These are phyloP conservation scores for Fopius arisanus DNA, from an alignment of 1,140 invertebrate genomes.

Conservation along the genomic window DNA sequence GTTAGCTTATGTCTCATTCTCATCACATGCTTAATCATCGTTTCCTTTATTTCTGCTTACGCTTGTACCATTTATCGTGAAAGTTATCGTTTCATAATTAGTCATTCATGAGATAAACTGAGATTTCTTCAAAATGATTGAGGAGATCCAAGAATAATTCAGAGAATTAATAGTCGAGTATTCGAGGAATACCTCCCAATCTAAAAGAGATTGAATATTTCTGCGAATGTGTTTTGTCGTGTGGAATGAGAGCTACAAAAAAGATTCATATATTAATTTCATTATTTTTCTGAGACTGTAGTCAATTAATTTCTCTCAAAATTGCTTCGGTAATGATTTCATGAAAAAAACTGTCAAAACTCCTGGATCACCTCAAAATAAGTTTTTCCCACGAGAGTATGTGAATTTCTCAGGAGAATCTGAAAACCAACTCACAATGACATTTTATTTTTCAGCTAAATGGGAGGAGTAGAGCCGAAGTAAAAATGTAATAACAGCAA, in stretches of 20 bases:
- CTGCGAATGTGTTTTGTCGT: too few species aligned
- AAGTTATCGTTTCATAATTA: not conserved
- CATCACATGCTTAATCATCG: constrained; percentile 8
- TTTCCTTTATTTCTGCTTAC: constrained; percentile 4
- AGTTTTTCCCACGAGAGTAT: too few species aligned
- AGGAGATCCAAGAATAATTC: not conserved
- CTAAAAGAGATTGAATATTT: too few species aligned
- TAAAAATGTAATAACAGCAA: constrained; percentile 4
- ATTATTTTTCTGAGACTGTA: too few species aligned
- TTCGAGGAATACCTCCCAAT: too few species aligned
- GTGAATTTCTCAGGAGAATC: not conserved
- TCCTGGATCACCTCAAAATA: not conserved
- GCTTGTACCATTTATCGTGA: constrained; percentile 16
- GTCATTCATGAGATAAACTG: not conserved
- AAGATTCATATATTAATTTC: too few species aligned
- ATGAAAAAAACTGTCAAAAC: not conserved
- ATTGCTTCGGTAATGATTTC: too few species aligned
- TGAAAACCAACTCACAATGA: not conserved
- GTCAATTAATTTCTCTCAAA: too few species aligned
- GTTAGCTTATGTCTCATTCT: constrained; percentile 19
- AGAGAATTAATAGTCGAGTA: not conserved
- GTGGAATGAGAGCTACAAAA: too few species aligned
- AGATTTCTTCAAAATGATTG: not conserved
- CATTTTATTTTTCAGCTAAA: constrained; percentile 58
- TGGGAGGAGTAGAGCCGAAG: constrained; percentile 40